Percentiles rank a stretch among this genome's conserved stretches.
Evolutionary conservation across 1,140 invertebrate genomes (phyloP).

Genomic region (Hyposmocoma kahamanoa): DNA sequence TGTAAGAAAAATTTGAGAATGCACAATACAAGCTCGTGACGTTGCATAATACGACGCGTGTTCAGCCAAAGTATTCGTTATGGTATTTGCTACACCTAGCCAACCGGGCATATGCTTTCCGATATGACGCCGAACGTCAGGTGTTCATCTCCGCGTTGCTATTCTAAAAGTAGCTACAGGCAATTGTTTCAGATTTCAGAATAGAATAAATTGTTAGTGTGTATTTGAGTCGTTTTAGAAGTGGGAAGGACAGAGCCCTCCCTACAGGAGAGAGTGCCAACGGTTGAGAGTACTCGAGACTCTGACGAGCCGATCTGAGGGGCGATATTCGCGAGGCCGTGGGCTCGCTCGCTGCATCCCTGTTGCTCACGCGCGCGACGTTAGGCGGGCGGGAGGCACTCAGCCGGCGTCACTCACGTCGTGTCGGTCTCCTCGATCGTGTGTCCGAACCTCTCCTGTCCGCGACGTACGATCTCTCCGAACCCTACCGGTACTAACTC

Average conservation of each 20-base stretch:
- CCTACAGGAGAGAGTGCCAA: slow-evolving; percentile 54
- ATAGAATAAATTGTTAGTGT: slow-evolving; percentile 9
- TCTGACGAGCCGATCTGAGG: slow-evolving; percentile 58
- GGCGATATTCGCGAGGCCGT: slow-evolving; percentile 60
- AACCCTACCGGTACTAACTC: slow-evolving; percentile 57
- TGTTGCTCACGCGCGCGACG: slow-evolving; percentile 56
- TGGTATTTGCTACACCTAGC: slow-evolving; percentile 71
- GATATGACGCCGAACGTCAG: slow-evolving; percentile 69
- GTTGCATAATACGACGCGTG: slow-evolving; percentile 69
- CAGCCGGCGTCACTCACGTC: slow-evolving; percentile 61
- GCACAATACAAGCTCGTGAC: slow-evolving; percentile 59
- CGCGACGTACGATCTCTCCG: slow-evolving; percentile 60
- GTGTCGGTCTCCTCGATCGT: slow-evolving; percentile 58
- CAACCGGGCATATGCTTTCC: slow-evolving; percentile 68
- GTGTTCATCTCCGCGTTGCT: slow-evolving; percentile 53
- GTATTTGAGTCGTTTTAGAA: slow-evolving; percentile 34
- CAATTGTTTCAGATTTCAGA: slow-evolving; percentile 28
- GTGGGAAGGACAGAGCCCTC: slow-evolving; percentile 42
- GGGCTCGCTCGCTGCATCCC: slow-evolving; percentile 59
- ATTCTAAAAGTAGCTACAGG: slow-evolving; percentile 36
- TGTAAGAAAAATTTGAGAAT: slow-evolving; percentile 59
- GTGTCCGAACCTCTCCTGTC: slow-evolving; percentile 65
- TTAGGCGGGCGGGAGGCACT: slow-evolving; percentile 58
- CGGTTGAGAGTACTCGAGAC: slow-evolving; percentile 62
- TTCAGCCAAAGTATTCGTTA: slow-evolving; percentile 71